These are phyloP conservation scores for Atta texana DNA, from an alignment of 1,140 invertebrate genomes.

Conservation along the genomic window DNA sequence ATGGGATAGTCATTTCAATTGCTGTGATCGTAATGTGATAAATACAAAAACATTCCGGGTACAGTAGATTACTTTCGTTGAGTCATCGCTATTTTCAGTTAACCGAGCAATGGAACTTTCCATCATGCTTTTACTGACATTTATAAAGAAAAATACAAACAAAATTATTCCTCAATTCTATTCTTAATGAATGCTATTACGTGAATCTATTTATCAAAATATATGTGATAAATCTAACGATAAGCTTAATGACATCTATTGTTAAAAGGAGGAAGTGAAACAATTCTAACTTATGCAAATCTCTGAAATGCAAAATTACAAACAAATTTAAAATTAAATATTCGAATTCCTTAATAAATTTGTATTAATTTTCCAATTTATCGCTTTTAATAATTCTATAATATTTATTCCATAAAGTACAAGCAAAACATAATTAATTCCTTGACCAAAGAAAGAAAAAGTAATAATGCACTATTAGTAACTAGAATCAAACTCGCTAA, in stretches of 20 bases:
- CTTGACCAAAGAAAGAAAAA: background rate
- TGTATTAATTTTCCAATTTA: background rate
- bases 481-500: background rate
- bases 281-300: background rate
- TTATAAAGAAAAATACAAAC: constrained; percentile 3
- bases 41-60: background rate
- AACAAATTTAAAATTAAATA: background rate
- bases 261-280: background rate
- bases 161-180: background rate
- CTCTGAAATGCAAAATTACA: background rate
- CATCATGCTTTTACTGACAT: background rate
- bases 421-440: background rate
- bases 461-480: background rate
- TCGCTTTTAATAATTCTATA: background rate
- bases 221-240: background rate
- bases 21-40: background rate
- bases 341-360: background rate
- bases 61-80: constrained; percentile 40
- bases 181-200: background rate
- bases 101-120: constrained; percentile 25
- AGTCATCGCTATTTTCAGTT: constrained; percentile 26
- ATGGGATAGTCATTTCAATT: background rate
- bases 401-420: background rate
- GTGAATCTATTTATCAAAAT: background rate
- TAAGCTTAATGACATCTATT: background rate